These are phyloP conservation scores for Peromyscus leucopus DNA, from an alignment of 2,113 vertebrate genomes.

Conservation along the genomic window DNA sequence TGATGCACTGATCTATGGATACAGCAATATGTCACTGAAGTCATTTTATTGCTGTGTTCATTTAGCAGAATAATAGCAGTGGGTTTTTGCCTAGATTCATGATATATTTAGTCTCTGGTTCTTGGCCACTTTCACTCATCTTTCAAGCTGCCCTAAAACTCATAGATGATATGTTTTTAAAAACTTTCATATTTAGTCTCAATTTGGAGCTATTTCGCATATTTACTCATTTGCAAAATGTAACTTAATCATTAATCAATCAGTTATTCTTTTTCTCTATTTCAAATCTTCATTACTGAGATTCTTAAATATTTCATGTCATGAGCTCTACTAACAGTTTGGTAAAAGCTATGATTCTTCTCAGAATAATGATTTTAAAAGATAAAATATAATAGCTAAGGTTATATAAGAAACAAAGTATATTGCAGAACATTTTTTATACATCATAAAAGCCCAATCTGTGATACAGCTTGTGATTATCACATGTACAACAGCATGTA, in stretches of 20 bases:
- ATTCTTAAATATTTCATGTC: constrained; percentile 29
- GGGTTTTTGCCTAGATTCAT: not conserved
- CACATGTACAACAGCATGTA: constrained; percentile 4
- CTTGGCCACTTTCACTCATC: not conserved
- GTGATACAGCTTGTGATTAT: not conserved
- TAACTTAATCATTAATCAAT: constrained; percentile 51
- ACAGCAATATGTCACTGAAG: not conserved
- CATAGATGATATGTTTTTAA: not conserved
- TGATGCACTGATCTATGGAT: not conserved
- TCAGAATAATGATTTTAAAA: constrained; percentile 54
- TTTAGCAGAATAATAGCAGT: not conserved
- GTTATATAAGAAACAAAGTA: constrained; percentile 45
- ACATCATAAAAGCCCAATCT: constrained; percentile 44
- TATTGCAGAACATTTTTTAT: constrained; percentile 20
- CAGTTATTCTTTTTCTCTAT: constrained; percentile 20
- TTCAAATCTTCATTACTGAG: not conserved
- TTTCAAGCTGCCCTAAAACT: not conserved
- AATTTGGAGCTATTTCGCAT: not conserved
- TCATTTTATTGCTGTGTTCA: not conserved
- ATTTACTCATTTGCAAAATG: not conserved
- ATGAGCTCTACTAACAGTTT: not conserved
- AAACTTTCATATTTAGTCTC: not conserved
- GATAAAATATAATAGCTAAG: constrained; percentile 53
- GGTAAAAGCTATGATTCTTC: not conserved
- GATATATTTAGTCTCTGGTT: no score